Evolutionary conservation across 2,797 vertebrate genomes (phyloP), one percentile per base, ranked within the genome.

Genomic region (Chelidonichthys spinosus): DNA sequence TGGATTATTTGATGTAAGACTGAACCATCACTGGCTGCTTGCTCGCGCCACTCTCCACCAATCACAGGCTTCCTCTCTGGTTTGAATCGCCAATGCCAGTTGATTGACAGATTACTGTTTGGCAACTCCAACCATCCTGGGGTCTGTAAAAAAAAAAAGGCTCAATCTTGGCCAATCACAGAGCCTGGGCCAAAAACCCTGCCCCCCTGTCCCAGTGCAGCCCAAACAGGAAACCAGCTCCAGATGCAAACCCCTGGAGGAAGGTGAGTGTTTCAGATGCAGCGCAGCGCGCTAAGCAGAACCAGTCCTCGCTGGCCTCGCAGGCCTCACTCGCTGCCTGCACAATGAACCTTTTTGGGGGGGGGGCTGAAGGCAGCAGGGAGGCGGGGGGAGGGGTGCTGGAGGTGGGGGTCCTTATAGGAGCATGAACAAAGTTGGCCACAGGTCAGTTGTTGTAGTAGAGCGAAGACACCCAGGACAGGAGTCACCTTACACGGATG

Each of bases 171-270:
- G 76, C 93, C 94, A 95, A 94, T 95, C 89, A 82, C 72, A 65
- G 50, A 80, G 84, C 59, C 1, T 1, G 8, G 63, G 85, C 88
- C 90, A 93, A 93, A 89, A 89, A 87, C 91, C 44, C 44, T 14
- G 6, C n/a, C 47, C 7, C 7, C 46, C 15, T 76, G 75, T 25
- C 80, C 79, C 83, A 49, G 81, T 78, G 40, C 73, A 76, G 91
- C 82, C 93, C 62, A 56, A 88, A 93, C 95, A 95, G 95, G 95
- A 95, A 95, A 95, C 93, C 87, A 95, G 87, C 83, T 95, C 94
- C 95, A 95, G 93, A 95, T 95, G 95, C 88, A 32, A 93, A 82
- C 87, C 92, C 93, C 91, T 91, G 92, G 91, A 94, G 94, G 93
- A 94, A 94, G 93, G 92, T 93, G 93, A 94, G 87, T 86, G 90